phyloP scores from a whole-genome alignment of 2,797 vertebrate species.

The Hippocampus kuda region DNA sequence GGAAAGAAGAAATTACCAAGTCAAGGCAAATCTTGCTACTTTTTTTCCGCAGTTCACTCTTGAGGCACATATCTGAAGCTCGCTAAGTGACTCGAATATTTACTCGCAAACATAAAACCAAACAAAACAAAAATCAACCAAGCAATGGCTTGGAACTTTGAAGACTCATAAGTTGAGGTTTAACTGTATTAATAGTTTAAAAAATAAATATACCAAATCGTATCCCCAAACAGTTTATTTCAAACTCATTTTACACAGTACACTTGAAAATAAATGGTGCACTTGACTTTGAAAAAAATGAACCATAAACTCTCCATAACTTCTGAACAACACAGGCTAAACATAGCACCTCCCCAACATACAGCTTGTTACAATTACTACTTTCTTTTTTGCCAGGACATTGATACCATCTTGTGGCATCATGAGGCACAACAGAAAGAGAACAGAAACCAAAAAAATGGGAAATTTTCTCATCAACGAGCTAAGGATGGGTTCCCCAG shows the following conservation, averaged over 20 bases:
- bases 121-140: neutral
- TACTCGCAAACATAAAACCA: neutral
- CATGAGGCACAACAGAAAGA: neutral
- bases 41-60: too few species aligned
- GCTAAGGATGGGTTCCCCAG: neutral
- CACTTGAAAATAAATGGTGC: too few species aligned
- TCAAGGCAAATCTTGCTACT: neutral
- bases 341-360: neutral
- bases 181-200: too few species aligned
- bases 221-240: neutral
- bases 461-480: too few species aligned
- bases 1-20: neutral
- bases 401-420: too few species aligned
- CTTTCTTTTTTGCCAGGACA: too few species aligned
- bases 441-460: neutral
- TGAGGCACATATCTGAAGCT: too few species aligned
- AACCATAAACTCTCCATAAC: neutral
- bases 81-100: neutral
- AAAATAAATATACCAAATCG: too few species aligned
- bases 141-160: neutral
- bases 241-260: neutral
- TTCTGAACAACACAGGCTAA: neutral
- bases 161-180: neutral
- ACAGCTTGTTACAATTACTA: too few species aligned
- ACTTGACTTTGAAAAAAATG: too few species aligned